Percentiles rank a stretch among this genome's conserved stretches.
Evolutionary conservation across 2,797 vertebrate genomes (phyloP).

Genomic region (Gymnopithys bicolor): DNA sequence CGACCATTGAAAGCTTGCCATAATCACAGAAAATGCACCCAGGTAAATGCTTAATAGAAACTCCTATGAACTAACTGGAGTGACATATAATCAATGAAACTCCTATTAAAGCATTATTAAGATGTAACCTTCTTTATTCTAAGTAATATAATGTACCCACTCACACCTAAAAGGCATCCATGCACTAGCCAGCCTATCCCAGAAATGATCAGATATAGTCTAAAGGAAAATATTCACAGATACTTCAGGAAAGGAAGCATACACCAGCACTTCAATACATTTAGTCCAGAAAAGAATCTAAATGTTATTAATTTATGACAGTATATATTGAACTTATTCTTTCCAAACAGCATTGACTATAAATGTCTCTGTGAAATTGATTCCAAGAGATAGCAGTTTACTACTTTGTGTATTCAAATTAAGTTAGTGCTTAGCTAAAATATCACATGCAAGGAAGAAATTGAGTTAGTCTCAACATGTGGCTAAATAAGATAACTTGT

Average conservation of each 20-base stretch:
- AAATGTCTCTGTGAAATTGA: slow-evolving; percentile 40
- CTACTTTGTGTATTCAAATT: slow-evolving; percentile 55
- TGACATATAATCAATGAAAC: slow-evolving; percentile 66
- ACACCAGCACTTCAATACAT: not conserved
- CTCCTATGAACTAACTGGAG: slow-evolving; percentile 47
- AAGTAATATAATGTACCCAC: slow-evolving; percentile 51
- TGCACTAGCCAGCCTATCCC: not conserved
- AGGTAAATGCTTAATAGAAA: slow-evolving; percentile 54
- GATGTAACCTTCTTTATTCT: slow-evolving; percentile 65
- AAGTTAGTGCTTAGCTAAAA: slow-evolving; percentile 49
- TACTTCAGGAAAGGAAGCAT: not conserved
- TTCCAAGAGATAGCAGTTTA: slow-evolving; percentile 29
- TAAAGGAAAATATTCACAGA: not conserved
- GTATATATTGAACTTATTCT: slow-evolving; percentile 21
- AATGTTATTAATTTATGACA: slow-evolving; percentile 24
- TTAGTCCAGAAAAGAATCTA: slow-evolving; percentile 16
- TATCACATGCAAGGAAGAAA: not conserved
- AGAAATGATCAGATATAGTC: not conserved
- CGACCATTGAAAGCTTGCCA: slow-evolving; percentile 17
- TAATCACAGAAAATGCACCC: slow-evolving; percentile 52
- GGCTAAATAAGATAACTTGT: slow-evolving; percentile 30
- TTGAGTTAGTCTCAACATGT: not conserved
- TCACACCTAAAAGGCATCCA: slow-evolving; percentile 18
- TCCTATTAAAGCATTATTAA: slow-evolving; percentile 66
- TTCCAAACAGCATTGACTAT: slow-evolving; percentile 40